Percentiles rank a stretch among this genome's conserved stretches.
Conservation (phyloP, 2,113 vertebrate genomes). For the Hippoglossus stenolepis region DNA sequence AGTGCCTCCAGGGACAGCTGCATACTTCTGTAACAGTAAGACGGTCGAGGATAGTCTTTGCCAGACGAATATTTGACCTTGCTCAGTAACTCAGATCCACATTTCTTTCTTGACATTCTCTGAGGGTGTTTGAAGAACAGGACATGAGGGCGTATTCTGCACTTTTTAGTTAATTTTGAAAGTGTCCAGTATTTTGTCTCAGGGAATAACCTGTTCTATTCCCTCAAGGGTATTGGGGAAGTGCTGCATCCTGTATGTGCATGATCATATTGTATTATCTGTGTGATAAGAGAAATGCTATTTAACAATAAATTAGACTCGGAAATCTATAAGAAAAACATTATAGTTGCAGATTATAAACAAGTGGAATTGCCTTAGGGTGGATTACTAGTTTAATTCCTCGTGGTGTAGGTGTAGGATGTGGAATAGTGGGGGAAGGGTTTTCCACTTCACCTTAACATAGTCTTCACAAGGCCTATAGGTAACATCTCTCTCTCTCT, state of each 20-base stretch:
- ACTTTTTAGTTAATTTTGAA: background rate
- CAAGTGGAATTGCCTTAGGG: slow-evolving; percentile 2
- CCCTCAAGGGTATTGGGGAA: background rate
- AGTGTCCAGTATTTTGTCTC: background rate
- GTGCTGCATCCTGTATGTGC: background rate
- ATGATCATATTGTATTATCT: background rate
- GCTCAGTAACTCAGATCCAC: slow-evolving; percentile 3
- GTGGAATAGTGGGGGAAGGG: slow-evolving; percentile 7
- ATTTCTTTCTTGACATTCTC: slow-evolving; percentile 28
- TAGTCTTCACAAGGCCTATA: slow-evolving; percentile 21
- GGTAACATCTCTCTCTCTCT: slow-evolving; percentile 4
- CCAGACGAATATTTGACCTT: slow-evolving; percentile 28
- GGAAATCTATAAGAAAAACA: background rate
- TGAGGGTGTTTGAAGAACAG: slow-evolving; percentile 1
- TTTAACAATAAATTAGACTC: background rate
- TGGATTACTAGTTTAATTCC: slow-evolving; percentile 16
- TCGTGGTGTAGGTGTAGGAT: background rate
- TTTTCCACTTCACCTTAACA: slow-evolving; percentile 19
- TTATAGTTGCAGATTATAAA: slow-evolving; percentile 1
- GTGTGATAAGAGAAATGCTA: background rate
- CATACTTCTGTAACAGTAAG: slow-evolving; percentile 31
- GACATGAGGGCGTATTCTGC: background rate
- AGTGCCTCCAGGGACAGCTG: slow-evolving; percentile 20
- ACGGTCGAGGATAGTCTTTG: slow-evolving; percentile 1
- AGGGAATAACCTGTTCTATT: background rate